These are phyloP conservation scores for Cricetomys ansorgei DNA, from an alignment of 2,113 vertebrate species.

Conservation along the genomic window DNA sequence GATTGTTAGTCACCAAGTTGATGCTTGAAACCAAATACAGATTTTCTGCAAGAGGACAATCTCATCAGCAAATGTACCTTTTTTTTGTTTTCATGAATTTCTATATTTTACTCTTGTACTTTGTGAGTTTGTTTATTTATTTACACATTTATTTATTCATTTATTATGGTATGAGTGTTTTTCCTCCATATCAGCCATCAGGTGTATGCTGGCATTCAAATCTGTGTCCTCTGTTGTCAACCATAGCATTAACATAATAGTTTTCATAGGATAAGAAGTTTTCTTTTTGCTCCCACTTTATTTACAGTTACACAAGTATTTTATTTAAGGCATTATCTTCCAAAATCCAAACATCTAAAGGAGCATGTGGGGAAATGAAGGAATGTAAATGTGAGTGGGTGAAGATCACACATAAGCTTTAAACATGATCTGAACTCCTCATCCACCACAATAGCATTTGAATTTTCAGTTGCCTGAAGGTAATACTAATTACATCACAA, in stretches of 20 bases:
- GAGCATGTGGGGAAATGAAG: not conserved
- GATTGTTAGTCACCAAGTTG: not conserved
- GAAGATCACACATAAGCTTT: not conserved
- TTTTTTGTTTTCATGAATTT: not conserved
- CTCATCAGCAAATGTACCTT: not conserved
- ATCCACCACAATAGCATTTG: not conserved
- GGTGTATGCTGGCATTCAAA: no score
- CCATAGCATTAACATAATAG: not conserved
- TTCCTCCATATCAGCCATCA: not conserved
- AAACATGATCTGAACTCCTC: not conserved
- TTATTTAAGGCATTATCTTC: not conserved
- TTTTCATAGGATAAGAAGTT: not conserved
- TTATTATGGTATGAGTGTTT: not conserved
- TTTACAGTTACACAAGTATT: not conserved
- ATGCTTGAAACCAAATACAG: not conserved
- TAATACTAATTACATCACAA: not conserved
- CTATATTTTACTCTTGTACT: not conserved
- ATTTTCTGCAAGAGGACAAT: not conserved
- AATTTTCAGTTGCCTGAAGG: not conserved
- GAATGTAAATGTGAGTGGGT: no score
- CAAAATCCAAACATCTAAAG: not conserved
- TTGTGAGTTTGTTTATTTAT: not conserved
- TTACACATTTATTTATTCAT: not conserved
- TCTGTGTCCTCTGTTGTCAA: not conserved
- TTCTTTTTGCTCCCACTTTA: not conserved